These are phyloP conservation scores for Plestiodon gilberti DNA, from an alignment of 2,113 vertebrate species.

Conservation along the genomic window DNA sequence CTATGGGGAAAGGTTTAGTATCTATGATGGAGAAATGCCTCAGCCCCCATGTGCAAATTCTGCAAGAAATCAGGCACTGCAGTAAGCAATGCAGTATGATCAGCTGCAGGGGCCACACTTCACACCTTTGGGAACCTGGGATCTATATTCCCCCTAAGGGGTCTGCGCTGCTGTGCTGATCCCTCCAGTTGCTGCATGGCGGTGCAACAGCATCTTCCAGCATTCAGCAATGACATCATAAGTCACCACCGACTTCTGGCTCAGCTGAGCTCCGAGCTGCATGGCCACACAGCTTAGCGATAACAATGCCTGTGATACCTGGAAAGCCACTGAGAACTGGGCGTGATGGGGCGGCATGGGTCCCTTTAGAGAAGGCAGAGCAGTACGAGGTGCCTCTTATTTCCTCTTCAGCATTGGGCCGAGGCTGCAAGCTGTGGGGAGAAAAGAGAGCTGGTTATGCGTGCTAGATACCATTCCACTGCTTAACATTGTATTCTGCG, in stretches of 20 bases:
- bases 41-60: not conserved
- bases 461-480: not conserved
- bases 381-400: not conserved
- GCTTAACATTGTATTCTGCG: not conserved
- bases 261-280: too few relatives aligned
- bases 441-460: not conserved
- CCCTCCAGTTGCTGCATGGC: too few relatives aligned
- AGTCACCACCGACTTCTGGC: too few relatives aligned
- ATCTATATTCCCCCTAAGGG: too few relatives aligned
- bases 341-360: conserved; percentile 3
- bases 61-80: not conserved
- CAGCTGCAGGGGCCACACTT: not conserved
- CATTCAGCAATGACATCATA: too few relatives aligned
- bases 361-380: not conserved
- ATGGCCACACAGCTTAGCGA: too few relatives aligned
- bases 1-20: not conserved
- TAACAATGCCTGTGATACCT: conserved; percentile 1
- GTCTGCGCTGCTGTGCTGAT: too few relatives aligned
- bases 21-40: too few relatives aligned
- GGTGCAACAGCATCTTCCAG: too few relatives aligned
- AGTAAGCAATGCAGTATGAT: not conserved
- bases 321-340: conserved; percentile 12
- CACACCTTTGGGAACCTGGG: not conserved
- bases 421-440: not conserved
- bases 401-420: conserved; percentile 12